Evolutionary conservation across 2,888 invertebrate genomes (phyloP), one percentile per base, ranked within the genome.

Genomic region (Cataglyphis rosenhaueri): DNA sequence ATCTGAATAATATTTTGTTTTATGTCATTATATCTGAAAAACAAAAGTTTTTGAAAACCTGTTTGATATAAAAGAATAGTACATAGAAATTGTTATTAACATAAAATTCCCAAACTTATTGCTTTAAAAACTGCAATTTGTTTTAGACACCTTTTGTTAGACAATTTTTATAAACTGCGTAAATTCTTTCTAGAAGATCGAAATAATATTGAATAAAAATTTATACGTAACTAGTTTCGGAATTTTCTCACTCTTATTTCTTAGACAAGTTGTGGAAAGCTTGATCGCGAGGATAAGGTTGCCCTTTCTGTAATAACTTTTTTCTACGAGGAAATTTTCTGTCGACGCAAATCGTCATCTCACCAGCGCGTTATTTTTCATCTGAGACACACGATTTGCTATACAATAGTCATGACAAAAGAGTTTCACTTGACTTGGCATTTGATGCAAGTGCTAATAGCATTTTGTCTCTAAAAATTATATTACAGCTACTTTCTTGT

Each of bases 291-390:
- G 55, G 38, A 41, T 66, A 1, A 76, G 21, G 25, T 66, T 61
- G 55, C 29, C 12, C 10, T 25, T 55, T 38, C 38, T 29, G n/a
- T 38, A 29, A 65, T 55, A 76, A 66, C 38, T 76, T 65, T 65
- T 74, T 62, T 35, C 25, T 66, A 15, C 76, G 66, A 6, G 41
- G 18, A 62, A 75, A 75, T 61, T 41, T 59, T 73, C 25, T 73
- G 73, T 41, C 29, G 75, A 75, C 35, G 64, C 29, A 52, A 75
- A 76, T 66, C 66, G 65, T 38, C 38, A n/a, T 41, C 66, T 66
- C 29, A 76, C 29, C 15, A n/a, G 15, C 18, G 66, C 10, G 38
- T 76, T 66, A 76, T 66, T 76, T 76, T 66, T 76, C 76, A 76
- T 75, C 44, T 38, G 62, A 32, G 12, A 29, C 29, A 18, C 52